These are phyloP conservation scores for Acleris emargana DNA, from an alignment of 2,888 invertebrate species.

Conservation along the genomic window DNA sequence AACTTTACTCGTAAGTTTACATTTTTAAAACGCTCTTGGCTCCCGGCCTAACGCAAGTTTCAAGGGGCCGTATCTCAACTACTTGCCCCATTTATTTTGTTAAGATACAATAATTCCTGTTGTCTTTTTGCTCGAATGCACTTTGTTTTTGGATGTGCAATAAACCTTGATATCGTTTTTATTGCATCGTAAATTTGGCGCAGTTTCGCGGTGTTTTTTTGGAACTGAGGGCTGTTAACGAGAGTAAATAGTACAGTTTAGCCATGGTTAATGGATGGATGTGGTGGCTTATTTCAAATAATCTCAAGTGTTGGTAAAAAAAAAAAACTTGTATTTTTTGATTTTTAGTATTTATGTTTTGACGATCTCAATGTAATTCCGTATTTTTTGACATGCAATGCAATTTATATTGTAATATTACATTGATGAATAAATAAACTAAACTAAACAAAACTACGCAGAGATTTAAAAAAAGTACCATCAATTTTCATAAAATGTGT, in stretches of 20 bases:
- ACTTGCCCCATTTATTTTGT: constrained; percentile 64
- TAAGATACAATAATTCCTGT: constrained; percentile 63
- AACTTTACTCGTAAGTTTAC: neutral
- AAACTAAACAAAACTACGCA: too few relatives aligned
- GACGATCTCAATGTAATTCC: too few relatives aligned
- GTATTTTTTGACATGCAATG: too few relatives aligned
- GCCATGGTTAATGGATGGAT: too few relatives aligned
- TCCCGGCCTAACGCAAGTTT: constrained; percentile 35
- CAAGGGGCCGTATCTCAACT: constrained; percentile 39
- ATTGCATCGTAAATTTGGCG: constrained; percentile 42
- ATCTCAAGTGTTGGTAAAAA: too few relatives aligned
- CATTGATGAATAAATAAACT: too few relatives aligned
- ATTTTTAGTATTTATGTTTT: too few relatives aligned
- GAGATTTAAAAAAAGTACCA: too few relatives aligned
- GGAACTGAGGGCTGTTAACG: constrained; percentile 37
- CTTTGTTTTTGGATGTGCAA: constrained; percentile 36
- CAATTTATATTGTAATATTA: too few relatives aligned
- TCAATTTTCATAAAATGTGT: too few relatives aligned
- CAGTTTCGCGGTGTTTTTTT: constrained; percentile 36
- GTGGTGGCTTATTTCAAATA: too few relatives aligned
- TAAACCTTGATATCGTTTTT: constrained; percentile 44
- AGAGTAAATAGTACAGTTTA: neutral
- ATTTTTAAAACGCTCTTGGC: constrained; percentile 3
- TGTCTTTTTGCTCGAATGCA: constrained; percentile 40
- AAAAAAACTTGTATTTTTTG: too few relatives aligned